Conservation (phyloP, 2,113 vertebrate genomes). For the Ascaphus truei region DNA sequence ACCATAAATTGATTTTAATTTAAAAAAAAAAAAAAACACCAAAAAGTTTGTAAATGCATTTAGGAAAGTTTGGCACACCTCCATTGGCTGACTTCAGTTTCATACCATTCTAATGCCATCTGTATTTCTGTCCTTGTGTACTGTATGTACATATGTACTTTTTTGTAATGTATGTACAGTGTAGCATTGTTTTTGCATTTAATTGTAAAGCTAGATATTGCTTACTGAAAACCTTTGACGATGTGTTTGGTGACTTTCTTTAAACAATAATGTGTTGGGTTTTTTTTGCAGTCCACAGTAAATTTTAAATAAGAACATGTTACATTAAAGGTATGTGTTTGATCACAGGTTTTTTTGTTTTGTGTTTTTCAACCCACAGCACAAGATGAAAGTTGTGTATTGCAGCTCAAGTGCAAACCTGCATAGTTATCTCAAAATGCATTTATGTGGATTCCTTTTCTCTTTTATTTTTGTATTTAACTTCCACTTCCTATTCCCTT, state of each 20-base stretch:
- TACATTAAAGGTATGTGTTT: conserved; percentile 32
- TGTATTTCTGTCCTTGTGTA: conserved; percentile 6
- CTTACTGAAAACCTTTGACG: conserved; percentile 11
- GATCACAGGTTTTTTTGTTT: neutral
- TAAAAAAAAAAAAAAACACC: too few species aligned
- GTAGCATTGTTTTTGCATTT: conserved; percentile 27
- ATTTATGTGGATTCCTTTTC: too few species aligned
- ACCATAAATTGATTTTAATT: too few species aligned
- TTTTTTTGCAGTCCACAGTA: conserved; percentile 18
- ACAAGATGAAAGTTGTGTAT: too few species aligned
- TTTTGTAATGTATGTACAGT: conserved; percentile 5
- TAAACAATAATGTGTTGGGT: conserved; percentile 19
- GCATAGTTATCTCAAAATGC: too few species aligned
- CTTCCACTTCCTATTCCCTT: too few species aligned
- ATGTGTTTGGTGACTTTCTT: conserved; percentile 9
- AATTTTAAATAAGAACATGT: conserved; percentile 9
- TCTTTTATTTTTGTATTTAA: too few species aligned
- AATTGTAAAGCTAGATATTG: conserved; percentile 2
- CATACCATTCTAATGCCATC: neutral
- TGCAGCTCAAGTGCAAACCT: too few species aligned
- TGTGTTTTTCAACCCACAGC: neutral
- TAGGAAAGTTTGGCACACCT: too few species aligned
- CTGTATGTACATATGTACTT: conserved; percentile 23
- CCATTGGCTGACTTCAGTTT: neutral
- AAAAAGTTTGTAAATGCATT: too few species aligned